Conservation (phyloP, 2,888 invertebrate species). For the Cerastis rubricosa region DNA sequence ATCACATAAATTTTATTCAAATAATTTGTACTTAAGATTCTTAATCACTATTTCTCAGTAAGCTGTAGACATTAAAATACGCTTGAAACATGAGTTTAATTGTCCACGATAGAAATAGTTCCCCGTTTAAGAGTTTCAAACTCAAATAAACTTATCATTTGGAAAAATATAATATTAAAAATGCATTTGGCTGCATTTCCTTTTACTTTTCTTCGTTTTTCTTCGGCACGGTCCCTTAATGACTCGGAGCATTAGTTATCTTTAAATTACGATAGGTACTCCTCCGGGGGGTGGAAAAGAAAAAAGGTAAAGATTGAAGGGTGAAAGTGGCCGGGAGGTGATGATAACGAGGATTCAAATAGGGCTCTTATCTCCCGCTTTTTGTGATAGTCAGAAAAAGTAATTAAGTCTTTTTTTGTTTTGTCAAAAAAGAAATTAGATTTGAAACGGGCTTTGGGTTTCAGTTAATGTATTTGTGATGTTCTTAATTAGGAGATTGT, state of each 20-base stretch:
- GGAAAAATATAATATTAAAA: slow-evolving; percentile 78
- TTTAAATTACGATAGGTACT: slow-evolving; percentile 87
- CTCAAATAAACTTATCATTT: slow-evolving; percentile 53
- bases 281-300: slow-evolving; percentile 74
- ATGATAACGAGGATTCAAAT: slow-evolving; percentile 87
- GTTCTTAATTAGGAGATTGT: slow-evolving; percentile 83
- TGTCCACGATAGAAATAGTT: slow-evolving; percentile 30
- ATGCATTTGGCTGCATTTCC: slow-evolving; percentile 85
- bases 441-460: slow-evolving; percentile 77
- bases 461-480: slow-evolving; percentile 85
- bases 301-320: slow-evolving; percentile 82
- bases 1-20: slow-evolving; percentile 48
- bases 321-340: slow-evolving; percentile 82
- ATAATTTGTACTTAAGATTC: slow-evolving; percentile 43
- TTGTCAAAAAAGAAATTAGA: slow-evolving; percentile 84
- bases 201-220: slow-evolving; percentile 70
- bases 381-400: slow-evolving; percentile 86
- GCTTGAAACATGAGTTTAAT: slow-evolving; percentile 33
- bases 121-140: slow-evolving; percentile 42
- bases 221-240: slow-evolving; percentile 82
- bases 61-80: slow-evolving; percentile 22
- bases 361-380: slow-evolving; percentile 85
- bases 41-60: slow-evolving; percentile 33
- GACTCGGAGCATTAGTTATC: slow-evolving; percentile 89
- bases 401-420: slow-evolving; percentile 88